These are phyloP conservation scores for Oryzias sinensis DNA, from an alignment of 2,797 vertebrate genomes.

Conservation along the genomic window DNA sequence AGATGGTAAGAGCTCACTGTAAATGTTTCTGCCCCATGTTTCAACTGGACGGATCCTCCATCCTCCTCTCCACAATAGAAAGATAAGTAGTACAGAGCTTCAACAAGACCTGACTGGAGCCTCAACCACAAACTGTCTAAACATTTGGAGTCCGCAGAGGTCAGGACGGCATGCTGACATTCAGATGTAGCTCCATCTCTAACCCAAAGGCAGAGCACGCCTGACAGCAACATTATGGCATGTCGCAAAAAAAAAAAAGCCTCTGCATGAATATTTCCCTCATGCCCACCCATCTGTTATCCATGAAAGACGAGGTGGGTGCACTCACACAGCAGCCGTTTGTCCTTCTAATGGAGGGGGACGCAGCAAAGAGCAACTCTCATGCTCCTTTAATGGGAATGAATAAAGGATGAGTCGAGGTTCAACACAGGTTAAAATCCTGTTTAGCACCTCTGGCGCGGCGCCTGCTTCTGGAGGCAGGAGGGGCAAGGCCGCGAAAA, in stretches of 20 bases:
- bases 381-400: constrained; percentile 69
- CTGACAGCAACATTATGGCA: no score
- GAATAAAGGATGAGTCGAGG: constrained; percentile 66
- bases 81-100: neutral
- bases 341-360: constrained; percentile 63
- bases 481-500: constrained; percentile 21
- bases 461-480: constrained; percentile 28
- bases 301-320: constrained; percentile 29
- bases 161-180: no score
- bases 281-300: constrained; percentile 38
- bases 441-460: constrained; percentile 63
- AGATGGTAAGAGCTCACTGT: constrained; percentile 28
- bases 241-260: constrained; percentile 4
- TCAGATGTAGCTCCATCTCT: no score
- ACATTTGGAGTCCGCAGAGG: neutral
- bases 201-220: no score
- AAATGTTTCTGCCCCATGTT: constrained; percentile 54
- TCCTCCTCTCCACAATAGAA: constrained; percentile 8
- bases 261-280: constrained; percentile 52
- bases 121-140: neutral
- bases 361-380: constrained; percentile 51
- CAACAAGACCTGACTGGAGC: neutral
- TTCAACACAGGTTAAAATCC: constrained; percentile 65
- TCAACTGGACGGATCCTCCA: constrained; percentile 34
- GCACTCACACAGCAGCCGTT: constrained; percentile 43